Conservation (phyloP, 2,797 vertebrate genomes). For the Hoplostethus atlanticus region DNA sequence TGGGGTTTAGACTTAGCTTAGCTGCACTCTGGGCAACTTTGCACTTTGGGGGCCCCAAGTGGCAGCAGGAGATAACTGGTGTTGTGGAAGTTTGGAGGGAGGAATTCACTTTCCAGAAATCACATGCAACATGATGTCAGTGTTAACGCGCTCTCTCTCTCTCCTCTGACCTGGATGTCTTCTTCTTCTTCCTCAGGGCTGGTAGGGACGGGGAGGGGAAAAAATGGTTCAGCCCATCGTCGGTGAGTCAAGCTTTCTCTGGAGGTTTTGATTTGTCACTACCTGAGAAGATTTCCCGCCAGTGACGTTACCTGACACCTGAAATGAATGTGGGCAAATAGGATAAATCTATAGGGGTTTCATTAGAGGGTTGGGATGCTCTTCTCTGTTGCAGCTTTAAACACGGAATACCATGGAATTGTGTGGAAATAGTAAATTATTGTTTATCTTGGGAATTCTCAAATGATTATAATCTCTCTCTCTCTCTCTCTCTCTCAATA, state of each 20-base stretch:
- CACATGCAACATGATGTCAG: not conserved
- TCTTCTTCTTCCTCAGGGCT: not conserved
- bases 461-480: too few relatives aligned
- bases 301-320: not conserved
- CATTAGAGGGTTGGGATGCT: too few relatives aligned
- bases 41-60: conserved; percentile 12
- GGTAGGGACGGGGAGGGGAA: not conserved
- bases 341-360: too few relatives aligned
- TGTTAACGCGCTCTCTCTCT: too few relatives aligned
- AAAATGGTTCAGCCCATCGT: conserved; percentile 3
- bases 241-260: conserved; percentile 6
- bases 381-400: too few relatives aligned
- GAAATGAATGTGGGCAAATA: too few relatives aligned
- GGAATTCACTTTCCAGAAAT: conserved; percentile 38
- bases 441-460: too few relatives aligned
- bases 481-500: too few relatives aligned
- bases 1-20: conserved; percentile 3
- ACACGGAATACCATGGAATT: too few relatives aligned
- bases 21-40: conserved; percentile 3
- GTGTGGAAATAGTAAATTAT: too few relatives aligned
- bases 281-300: not conserved
- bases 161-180: too few relatives aligned
- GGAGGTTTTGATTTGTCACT: not conserved
- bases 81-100: conserved; percentile 18
- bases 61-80: conserved; percentile 12